Base-by-base conservation (phyloP, 2,797 vertebrate genomes). In the Macropus fuliginosus region DNA sequence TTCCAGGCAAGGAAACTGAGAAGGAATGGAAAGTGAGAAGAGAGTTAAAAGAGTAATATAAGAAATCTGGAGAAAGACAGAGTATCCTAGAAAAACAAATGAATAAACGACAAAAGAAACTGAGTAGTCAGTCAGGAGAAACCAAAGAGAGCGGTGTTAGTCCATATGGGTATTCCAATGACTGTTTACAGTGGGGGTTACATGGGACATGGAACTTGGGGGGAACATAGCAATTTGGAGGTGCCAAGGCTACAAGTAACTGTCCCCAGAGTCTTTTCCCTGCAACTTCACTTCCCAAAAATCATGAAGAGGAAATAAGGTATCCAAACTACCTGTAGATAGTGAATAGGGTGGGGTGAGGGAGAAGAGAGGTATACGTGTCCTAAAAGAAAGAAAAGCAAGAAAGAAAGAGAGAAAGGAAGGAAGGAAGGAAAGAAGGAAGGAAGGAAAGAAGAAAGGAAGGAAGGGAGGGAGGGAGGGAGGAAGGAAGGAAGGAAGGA, bases 401-500 rank as follows among this genome's bases (percentile, higher is more conserved):
- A 11, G 13, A 18, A n/a, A 3, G 14, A n/a, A 34, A 10, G 62
- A 6, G 16, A n/a, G 57, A 2, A 59, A 31, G 27, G 9, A 31
- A 10, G 28, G 9, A 29, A 14, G 28, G 5, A 29, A 29, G 9
- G 1, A 10, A 10, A 5, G 1, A 4, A 13, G 12, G 11, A 18
- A 59, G 57, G 57, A 12, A 34, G 11, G 29, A 34, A 31, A 3
- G 59, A 62, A 14, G 31, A 12, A 34, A 62, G 13, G 59, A 31
- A 9, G 27, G 27, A 59, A 12, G 3, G 57, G 29, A 59, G 1
- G 57, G 29, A 11, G 10, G 57, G 12, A 31, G 10, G 29, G 12
- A 31, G 29, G 57, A 11, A 29, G 28, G 9, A 10, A 29, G 56
- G 56, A 28, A 28, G 56, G 28, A 31, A 59, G 6, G 55, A 29